Evolutionary conservation across 2,113 vertebrate species (phyloP).

Genomic region (Myiagra hebetior): DNA sequence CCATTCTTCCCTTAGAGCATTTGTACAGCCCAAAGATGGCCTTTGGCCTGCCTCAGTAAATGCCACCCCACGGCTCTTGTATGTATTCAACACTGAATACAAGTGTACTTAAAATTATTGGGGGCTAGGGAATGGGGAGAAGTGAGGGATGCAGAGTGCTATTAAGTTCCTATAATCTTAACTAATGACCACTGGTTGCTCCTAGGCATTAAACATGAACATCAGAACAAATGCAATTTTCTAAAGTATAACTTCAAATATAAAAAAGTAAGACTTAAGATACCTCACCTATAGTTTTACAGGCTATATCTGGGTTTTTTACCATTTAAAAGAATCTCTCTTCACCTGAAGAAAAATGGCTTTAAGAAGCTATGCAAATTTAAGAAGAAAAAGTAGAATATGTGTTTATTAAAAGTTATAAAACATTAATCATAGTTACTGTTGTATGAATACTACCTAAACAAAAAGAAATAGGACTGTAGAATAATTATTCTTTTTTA

Average conservation of each 20-base stretch:
- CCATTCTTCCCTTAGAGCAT: background rate
- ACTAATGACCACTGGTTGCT: background rate
- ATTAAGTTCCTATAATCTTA: background rate
- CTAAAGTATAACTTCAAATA: background rate
- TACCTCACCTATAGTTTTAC: background rate
- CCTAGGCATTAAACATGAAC: background rate
- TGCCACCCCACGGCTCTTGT: background rate
- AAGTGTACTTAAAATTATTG: background rate
- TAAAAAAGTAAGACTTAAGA: background rate
- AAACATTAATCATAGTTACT: constrained; percentile 6
- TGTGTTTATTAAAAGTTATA: background rate
- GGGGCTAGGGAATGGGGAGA: rapidly evolving
- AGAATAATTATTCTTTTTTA: constrained; percentile 32
- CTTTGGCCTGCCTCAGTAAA: background rate
- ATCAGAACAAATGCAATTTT: background rate
- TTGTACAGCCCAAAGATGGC: background rate
- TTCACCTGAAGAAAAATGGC: background rate
- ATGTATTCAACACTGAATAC: background rate
- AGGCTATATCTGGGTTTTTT: background rate
- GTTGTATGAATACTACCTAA: background rate
- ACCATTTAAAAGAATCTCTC: background rate
- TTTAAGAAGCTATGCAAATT: background rate
- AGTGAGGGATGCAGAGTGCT: background rate
- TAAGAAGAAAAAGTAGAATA: background rate
- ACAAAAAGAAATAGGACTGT: background rate